These are phyloP conservation scores for Atractosteus spatula DNA, from an alignment of 2,113 vertebrate species.

Conservation along the genomic window DNA sequence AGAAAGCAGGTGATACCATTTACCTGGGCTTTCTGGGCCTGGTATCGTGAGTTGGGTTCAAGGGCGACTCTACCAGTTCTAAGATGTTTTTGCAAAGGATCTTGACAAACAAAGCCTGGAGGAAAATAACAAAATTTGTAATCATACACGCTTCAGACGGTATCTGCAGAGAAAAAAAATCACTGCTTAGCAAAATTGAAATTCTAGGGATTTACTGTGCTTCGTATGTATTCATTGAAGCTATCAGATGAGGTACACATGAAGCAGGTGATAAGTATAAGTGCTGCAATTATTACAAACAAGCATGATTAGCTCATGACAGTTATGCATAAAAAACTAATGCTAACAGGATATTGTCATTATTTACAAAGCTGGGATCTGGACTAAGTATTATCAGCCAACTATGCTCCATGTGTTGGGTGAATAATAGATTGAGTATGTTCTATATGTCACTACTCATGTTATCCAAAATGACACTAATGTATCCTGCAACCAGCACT, in stretches of 20 bases:
- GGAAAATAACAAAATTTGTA: slow-evolving; percentile 21
- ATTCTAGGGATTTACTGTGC: slow-evolving; percentile 36
- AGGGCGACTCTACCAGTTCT: slow-evolving; percentile 57
- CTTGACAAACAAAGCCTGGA: slow-evolving; percentile 87
- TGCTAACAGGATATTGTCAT: slow-evolving; percentile 60
- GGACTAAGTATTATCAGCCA: slow-evolving; percentile 59
- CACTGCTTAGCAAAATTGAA: too few relatives aligned
- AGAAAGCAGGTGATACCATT: slow-evolving; percentile 29
- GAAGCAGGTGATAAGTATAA: slow-evolving; percentile 23
- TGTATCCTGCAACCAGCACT: slow-evolving; percentile 55
- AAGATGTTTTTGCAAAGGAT: slow-evolving; percentile 71
- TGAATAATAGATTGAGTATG: slow-evolving; percentile 62
- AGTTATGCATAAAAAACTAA: slow-evolving; percentile 51
- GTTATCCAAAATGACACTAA: slow-evolving; percentile 46
- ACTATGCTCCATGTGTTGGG: slow-evolving; percentile 52
- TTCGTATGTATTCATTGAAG: slow-evolving; percentile 30
- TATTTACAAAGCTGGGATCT: slow-evolving; percentile 59
- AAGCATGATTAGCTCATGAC: slow-evolving; percentile 48
- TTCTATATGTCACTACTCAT: slow-evolving; percentile 64
- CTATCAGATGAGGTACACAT: slow-evolving; percentile 37
- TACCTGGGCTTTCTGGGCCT: slow-evolving; percentile 78
- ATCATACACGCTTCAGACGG: too few relatives aligned
- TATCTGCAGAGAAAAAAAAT: too few relatives aligned
- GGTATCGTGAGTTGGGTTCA: slow-evolving; percentile 66
- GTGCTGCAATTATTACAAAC: slow-evolving; percentile 59